Evolutionary conservation across 2,888 invertebrate species (phyloP).

Genomic region (Ectobius pallidus): DNA sequence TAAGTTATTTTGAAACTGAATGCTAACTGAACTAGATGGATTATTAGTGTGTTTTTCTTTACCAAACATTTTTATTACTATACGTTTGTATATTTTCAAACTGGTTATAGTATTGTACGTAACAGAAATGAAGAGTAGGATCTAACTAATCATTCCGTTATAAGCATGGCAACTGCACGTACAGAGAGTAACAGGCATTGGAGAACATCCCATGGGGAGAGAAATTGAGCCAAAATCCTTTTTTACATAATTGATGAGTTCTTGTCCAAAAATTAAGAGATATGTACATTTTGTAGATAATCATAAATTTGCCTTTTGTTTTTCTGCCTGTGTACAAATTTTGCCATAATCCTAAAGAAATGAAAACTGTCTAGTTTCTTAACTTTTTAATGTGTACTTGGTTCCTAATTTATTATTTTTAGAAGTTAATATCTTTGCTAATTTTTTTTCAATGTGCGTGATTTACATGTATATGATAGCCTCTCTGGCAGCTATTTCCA

Average conservation of each 20-base stretch:
- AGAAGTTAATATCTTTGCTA: constrained; percentile 25
- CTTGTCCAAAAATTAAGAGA: constrained; percentile 2
- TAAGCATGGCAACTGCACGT: neutral
- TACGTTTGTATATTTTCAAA: neutral
- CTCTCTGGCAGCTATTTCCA: constrained; percentile 35
- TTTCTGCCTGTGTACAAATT: constrained; percentile 41
- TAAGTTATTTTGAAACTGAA: neutral
- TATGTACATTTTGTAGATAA: constrained; percentile 43
- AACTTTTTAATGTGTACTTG: constrained; percentile 38
- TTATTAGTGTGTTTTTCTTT: neutral
- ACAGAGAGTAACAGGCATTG: neutral
- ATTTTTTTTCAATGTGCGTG: constrained; percentile 19
- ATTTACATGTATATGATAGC: constrained; percentile 28
- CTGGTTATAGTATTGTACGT: neutral
- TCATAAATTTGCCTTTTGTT: constrained; percentile 33
- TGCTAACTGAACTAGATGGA: neutral
- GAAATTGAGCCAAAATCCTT: constrained; percentile 33
- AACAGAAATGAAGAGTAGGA: neutral
- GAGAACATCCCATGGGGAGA: constrained; percentile 34
- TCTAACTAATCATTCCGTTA: neutral
- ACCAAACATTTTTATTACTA: constrained; percentile 3
- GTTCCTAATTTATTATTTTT: constrained; percentile 44
- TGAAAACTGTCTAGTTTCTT: constrained; percentile 25
- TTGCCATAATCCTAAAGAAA: constrained; percentile 33
- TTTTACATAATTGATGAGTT: constrained; percentile 8